A percentile compares a stretch with the other conserved stretches of the same genome.
Evolutionary conservation across 2,113 vertebrate species (phyloP).

Genomic region (Cheilinus undulatus): DNA sequence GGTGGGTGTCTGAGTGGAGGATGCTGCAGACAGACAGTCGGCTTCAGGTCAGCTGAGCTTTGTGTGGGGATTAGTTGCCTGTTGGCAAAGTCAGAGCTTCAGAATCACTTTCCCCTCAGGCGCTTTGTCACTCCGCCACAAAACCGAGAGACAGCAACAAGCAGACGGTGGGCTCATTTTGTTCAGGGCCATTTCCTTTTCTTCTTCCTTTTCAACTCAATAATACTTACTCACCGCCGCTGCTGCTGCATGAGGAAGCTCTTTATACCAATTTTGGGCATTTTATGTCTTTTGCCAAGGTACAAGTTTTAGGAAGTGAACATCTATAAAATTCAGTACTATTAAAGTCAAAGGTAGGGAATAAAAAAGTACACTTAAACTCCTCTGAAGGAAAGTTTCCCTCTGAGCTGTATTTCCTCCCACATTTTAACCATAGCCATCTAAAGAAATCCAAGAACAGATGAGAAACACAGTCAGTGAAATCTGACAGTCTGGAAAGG

Average conservation of each 20-base stretch:
- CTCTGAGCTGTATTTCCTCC: too few species aligned
- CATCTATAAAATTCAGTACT: not conserved
- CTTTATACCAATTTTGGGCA: slow-evolving; percentile 14
- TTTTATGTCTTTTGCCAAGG: slow-evolving; percentile 7
- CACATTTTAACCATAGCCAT: too few species aligned
- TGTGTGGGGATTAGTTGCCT: slow-evolving; percentile 76
- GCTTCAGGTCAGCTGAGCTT: slow-evolving; percentile 72
- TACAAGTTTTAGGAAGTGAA: slow-evolving; percentile 23
- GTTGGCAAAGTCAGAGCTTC: slow-evolving; percentile 75
- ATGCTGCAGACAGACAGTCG: slow-evolving; percentile 64
- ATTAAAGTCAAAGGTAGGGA: not conserved
- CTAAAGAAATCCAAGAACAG: too few species aligned
- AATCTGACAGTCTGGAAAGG: too few species aligned
- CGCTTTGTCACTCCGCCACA: slow-evolving; percentile 69
- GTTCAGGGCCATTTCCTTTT: slow-evolving; percentile 63
- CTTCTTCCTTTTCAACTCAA: slow-evolving; percentile 41
- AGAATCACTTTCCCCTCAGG: slow-evolving; percentile 68
- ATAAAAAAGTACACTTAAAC: too few species aligned
- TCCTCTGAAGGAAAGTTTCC: too few species aligned
- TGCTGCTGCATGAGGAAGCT: slow-evolving; percentile 27
- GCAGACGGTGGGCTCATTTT: slow-evolving; percentile 55
- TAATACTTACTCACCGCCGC: slow-evolving; percentile 38
- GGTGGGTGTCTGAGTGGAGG: slow-evolving; percentile 35
- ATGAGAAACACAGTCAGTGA: too few species aligned
- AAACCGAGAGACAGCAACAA: slow-evolving; percentile 60